A percentile compares a stretch with the other conserved stretches of the same genome.
Evolutionary conservation across 1,140 invertebrate species (phyloP).

Genomic region (Drosophila nigromelanica): DNA sequence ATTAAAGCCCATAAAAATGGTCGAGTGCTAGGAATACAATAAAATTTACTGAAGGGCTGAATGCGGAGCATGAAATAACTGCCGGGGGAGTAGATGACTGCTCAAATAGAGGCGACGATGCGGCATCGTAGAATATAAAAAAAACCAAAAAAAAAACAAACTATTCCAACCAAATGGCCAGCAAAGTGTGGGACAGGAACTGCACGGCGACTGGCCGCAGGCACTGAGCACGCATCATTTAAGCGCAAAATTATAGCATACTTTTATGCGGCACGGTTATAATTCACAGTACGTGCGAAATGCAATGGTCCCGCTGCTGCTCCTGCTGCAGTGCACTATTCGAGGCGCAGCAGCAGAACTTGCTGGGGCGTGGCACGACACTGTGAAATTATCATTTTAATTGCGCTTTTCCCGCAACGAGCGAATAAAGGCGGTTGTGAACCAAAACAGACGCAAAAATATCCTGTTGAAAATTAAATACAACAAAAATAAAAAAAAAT

Average conservation of each 20-base stretch:
- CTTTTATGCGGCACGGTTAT: conserved; percentile 76
- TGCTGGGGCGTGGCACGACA: conserved; percentile 28
- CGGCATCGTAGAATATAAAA: neutral
- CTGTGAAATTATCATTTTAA: conserved; percentile 77
- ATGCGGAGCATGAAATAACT: neutral
- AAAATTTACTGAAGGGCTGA: conserved; percentile 39
- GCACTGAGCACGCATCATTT: conserved; percentile 68
- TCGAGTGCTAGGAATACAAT: conserved; percentile 73
- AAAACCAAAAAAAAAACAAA: conserved; percentile 22
- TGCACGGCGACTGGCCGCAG: conserved; percentile 12
- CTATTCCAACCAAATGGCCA: conserved; percentile 19
- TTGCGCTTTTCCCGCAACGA: conserved; percentile 62
- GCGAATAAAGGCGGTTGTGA: neutral
- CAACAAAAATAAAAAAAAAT: neutral
- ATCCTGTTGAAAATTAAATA: neutral
- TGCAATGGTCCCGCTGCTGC: conserved; percentile 45
- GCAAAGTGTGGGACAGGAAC: neutral
- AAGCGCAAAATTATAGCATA: conserved; percentile 77
- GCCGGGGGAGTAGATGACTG: conserved; percentile 1
- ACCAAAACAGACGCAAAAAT: neutral
- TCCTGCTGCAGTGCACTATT: neutral
- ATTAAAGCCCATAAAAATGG: conserved; percentile 76
- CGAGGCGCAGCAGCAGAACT: neutral
- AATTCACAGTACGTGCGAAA: conserved; percentile 76
- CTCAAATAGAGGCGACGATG: conserved; percentile 15